Evolutionary conservation across 2,888 invertebrate species (phyloP).

Genomic region (Agrotis segetum): DNA sequence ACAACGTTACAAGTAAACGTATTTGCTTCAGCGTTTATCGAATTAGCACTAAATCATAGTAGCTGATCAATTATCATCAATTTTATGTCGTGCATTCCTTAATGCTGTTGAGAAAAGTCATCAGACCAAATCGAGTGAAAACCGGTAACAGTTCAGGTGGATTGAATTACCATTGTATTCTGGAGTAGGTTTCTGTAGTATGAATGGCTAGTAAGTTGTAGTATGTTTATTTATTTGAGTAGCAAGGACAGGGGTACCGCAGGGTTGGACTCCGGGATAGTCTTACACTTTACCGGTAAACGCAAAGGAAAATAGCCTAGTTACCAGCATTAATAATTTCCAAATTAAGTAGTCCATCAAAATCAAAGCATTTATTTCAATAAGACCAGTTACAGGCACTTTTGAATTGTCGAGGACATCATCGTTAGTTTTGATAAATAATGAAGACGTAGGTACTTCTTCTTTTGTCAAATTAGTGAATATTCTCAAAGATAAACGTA

Average conservation of each 20-base stretch:
- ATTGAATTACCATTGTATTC: conserved; percentile 12
- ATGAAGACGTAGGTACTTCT: too few relatives aligned
- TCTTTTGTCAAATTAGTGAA: too few relatives aligned
- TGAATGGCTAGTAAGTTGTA: background rate
- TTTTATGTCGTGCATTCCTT: conserved; percentile 16
- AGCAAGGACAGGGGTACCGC: too few relatives aligned
- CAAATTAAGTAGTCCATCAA: too few relatives aligned
- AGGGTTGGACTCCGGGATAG: background rate
- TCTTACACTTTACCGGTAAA: too few relatives aligned
- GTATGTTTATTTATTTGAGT: background rate
- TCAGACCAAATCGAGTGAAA: conserved; percentile 9
- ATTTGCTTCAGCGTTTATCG: conserved; percentile 2
- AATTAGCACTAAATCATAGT: background rate
- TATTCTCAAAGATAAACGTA: too few relatives aligned
- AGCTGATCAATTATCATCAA: conserved; percentile 13
- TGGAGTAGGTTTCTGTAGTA: conserved; percentile 3
- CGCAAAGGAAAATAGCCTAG: too few relatives aligned
- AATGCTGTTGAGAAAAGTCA: conserved; percentile 13
- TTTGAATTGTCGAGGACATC: too few relatives aligned
- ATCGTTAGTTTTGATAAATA: too few relatives aligned
- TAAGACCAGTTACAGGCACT: too few relatives aligned
- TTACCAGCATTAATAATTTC: too few relatives aligned
- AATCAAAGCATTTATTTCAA: too few relatives aligned
- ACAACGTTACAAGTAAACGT: conserved; percentile 14
- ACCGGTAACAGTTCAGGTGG: conserved; percentile 8